Conservation (phyloP, 1,140 invertebrate species). For the Camponotus vicinus region DNA sequence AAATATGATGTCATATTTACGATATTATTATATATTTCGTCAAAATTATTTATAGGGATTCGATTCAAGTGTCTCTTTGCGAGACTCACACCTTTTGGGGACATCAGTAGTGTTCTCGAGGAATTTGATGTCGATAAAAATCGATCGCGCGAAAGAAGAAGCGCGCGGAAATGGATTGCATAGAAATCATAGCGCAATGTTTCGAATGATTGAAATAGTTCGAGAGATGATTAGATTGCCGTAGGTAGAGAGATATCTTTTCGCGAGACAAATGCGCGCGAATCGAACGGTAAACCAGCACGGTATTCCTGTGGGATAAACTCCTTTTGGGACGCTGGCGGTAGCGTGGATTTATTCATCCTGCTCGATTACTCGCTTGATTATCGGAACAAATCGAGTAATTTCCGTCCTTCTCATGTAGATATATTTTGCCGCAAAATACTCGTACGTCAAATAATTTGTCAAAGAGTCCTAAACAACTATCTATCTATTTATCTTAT, state of each 20-base stretch:
- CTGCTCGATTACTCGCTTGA: conserved; percentile 52
- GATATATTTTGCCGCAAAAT: conserved; percentile 29
- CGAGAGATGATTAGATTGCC: neutral
- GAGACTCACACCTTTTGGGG: neutral
- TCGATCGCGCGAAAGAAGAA: neutral
- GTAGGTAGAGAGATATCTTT: neutral
- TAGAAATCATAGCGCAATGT: neutral
- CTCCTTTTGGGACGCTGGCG: conserved; percentile 55
- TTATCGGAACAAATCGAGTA: conserved; percentile 65
- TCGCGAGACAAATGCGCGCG: conserved; percentile 62
- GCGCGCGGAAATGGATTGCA: neutral
- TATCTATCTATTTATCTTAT: neutral
- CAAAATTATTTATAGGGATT: neutral
- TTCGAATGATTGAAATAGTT: conserved; percentile 29
- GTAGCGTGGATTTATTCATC: conserved; percentile 65
- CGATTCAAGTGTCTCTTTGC: neutral
- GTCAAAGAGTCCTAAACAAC: neutral
- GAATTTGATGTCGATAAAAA: neutral
- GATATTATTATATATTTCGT: neutral
- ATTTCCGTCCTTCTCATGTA: conserved; percentile 9
- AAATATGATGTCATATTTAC: conserved; percentile 19
- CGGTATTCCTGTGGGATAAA: conserved; percentile 51
- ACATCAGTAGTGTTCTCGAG: neutral
- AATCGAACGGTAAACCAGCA: conserved; percentile 33
- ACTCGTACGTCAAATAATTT: conserved; percentile 39